These are phyloP conservation scores for Monomorium pharaonis DNA, from an alignment of 1,140 invertebrate genomes.

Conservation along the genomic window DNA sequence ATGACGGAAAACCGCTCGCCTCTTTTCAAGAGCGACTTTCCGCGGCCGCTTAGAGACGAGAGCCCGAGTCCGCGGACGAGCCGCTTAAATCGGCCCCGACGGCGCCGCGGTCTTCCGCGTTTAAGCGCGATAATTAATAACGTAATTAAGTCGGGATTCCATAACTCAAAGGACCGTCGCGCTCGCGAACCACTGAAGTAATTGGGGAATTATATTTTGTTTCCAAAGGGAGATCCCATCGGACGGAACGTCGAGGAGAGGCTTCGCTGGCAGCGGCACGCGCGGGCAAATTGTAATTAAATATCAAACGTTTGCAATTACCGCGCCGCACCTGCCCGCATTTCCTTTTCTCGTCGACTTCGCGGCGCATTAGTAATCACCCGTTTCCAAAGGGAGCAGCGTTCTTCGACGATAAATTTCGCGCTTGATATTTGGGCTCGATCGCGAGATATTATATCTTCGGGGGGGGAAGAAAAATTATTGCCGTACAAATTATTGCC, in stretches of 20 bases:
- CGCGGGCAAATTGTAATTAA: constrained; percentile 80
- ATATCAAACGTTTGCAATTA: constrained; percentile 83
- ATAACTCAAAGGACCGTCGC: constrained; percentile 72
- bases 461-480: too few relatives aligned
- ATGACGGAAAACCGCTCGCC: not conserved
- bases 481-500: not conserved
- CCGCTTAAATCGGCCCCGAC: constrained; percentile 10
- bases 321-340: constrained; percentile 76
- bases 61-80: not conserved
- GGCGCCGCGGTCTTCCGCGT: constrained; percentile 23
- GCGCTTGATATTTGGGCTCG: constrained; percentile 9
- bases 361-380: constrained; percentile 8
- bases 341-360: constrained; percentile 52
- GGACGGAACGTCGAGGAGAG: constrained; percentile 56
- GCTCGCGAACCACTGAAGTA: constrained; percentile 66
- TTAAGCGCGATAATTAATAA: constrained; percentile 77
- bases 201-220: constrained; percentile 82
- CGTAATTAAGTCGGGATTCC: constrained; percentile 77
- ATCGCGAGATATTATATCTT: constrained; percentile 19
- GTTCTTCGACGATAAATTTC: constrained; percentile 60
- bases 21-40: constrained; percentile 3
- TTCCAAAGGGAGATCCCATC: constrained; percentile 75
- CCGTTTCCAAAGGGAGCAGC: constrained; percentile 46
- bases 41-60: not conserved
- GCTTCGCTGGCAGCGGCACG: constrained; percentile 42